phyloP scores from a whole-genome alignment of 2,888 invertebrate species.

The Odontothrips loti region DNA sequence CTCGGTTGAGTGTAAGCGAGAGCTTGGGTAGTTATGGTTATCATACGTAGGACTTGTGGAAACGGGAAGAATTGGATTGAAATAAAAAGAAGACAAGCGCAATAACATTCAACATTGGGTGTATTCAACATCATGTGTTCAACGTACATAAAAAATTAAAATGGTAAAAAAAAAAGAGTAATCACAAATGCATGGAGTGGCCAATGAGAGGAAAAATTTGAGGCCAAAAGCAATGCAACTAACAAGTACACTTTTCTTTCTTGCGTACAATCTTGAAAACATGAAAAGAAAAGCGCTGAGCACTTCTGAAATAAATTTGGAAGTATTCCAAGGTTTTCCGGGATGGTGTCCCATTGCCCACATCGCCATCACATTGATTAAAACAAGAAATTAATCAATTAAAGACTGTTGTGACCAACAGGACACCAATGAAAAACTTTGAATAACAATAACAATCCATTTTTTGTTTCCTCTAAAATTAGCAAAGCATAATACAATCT shows the following conservation, averaged over 20 bases:
- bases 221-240: constrained; percentile 13
- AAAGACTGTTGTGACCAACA: neutral
- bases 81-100: neutral
- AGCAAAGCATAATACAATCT: constrained; percentile 18
- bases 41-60: no score
- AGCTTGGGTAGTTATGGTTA: no score
- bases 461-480: constrained; percentile 21
- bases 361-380: neutral
- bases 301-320: neutral
- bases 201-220: constrained; percentile 21
- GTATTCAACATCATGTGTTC: constrained; percentile 25
- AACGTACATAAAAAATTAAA: constrained; percentile 25
- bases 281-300: neutral
- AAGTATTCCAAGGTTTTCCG: neutral
- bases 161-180: constrained; percentile 22
- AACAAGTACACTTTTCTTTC: constrained; percentile 14
- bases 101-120: constrained; percentile 21
- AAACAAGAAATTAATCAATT: neutral
- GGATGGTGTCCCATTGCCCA: neutral
- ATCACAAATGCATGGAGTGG: constrained; percentile 21
- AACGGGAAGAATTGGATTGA: neutral
- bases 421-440: neutral
- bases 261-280: neutral
- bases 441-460: constrained; percentile 14
- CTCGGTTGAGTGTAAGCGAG: no score